Base-by-base conservation (phyloP, 2,797 vertebrate genomes). In the Nyctibius grandis region DNA sequence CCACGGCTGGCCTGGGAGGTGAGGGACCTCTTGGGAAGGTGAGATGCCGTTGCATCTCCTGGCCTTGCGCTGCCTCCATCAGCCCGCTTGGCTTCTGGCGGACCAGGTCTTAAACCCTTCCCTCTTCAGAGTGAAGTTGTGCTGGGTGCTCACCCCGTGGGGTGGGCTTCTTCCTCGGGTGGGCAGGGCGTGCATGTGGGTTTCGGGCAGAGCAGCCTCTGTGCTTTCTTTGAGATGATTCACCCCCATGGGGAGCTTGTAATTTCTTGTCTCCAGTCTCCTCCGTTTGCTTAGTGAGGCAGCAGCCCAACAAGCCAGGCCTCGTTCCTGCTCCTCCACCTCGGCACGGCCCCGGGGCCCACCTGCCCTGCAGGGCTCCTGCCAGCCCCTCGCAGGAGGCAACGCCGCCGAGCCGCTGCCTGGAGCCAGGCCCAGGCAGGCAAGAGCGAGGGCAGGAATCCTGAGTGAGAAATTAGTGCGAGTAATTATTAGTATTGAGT, bases 401-500 rank as follows among this genome's bases (percentile, higher is more conserved):
- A 65, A 40, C 7, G 3, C 31, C 0, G 5, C 44, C 0, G 2
- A 92, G 68, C 48, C 2, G 6, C 36, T 90, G 75, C 78, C 67
- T 50, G 69, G 56, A 95, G 83, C 65, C 88, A 53, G 81, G 72
- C 76, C 0, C 3, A 96, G 92, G 80, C 81, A 84, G 89, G 79
- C 84, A 31, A 48, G 85, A 95, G 54, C 0, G 5, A 96, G 94
- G 91, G 64, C 70, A 87, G 91, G 96, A 97, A 97, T 96, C 76
- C 93, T 97, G 95, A 97, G 91, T 26, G 33, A 94, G 95, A 93
- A 97, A 97, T 97, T 97, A 97, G 95, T 92, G 75, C 1, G 73
- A 95, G 93, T 96, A 97, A 97, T 97, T 97, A 97, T 97, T 97
- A 96, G 94, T 97, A 97, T 97, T 96, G 92, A 83, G 91, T 96